Percentiles rank a stretch among this genome's conserved stretches.
These are phyloP conservation scores for Porites lutea DNA, from an alignment of 64 coral and sea anemone species.

Conservation along the genomic window DNA sequence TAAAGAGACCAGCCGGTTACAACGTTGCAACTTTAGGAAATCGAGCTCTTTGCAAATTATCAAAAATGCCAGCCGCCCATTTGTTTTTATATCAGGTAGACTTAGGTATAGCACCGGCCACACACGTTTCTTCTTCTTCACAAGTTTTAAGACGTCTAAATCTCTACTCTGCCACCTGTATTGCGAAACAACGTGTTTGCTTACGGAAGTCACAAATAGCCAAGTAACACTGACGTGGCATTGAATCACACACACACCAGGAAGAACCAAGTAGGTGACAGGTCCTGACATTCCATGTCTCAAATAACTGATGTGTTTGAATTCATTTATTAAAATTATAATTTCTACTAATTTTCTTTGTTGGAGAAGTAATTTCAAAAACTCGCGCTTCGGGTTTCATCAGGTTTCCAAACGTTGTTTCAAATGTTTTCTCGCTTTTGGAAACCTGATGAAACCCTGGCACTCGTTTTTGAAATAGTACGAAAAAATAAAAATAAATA, in stretches of 20 bases:
- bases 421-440: too few species aligned
- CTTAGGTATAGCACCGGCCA: background rate
- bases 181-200: background rate
- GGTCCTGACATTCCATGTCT: too few species aligned
- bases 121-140: constrained; percentile 2
- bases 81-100: background rate
- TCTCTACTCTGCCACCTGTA: background rate
- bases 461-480: too few species aligned
- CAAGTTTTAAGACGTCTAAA: background rate
- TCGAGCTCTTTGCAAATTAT: constrained; percentile 16
- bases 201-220: background rate
- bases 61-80: constrained; percentile 14
- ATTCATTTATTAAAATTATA: too few species aligned
- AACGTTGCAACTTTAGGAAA: background rate
- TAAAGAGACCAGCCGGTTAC: constrained; percentile 20
- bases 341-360: too few species aligned
- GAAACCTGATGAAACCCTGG: too few species aligned
- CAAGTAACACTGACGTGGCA: background rate
- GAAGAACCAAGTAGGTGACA: too few species aligned
- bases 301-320: too few species aligned
- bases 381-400: too few species aligned
- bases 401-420: too few species aligned
- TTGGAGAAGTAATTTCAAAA: too few species aligned
- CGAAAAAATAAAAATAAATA: too few species aligned
- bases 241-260: background rate